These are phyloP conservation scores for Vesta saturnalis DNA, from an alignment of 2,888 invertebrate species.

Conservation along the genomic window DNA sequence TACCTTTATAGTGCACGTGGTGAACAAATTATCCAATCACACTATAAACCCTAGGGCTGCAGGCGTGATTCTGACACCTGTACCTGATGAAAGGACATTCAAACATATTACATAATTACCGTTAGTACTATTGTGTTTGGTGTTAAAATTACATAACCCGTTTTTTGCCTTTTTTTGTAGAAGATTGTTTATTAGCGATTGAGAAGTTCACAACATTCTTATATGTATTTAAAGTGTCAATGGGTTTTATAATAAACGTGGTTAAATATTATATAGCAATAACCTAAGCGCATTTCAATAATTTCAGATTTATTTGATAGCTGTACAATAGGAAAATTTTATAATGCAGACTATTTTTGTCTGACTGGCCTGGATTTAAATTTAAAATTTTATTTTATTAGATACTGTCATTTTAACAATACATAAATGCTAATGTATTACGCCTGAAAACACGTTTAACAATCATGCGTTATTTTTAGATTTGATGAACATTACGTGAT, in stretches of 20 bases:
- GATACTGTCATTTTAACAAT: too few relatives aligned
- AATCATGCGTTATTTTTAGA: too few relatives aligned
- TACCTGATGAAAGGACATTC: slow-evolving; percentile 34
- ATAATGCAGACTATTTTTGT: too few relatives aligned
- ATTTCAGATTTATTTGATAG: background rate
- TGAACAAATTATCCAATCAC: slow-evolving; percentile 43
- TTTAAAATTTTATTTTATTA: too few relatives aligned
- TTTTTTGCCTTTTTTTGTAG: background rate
- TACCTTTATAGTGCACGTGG: slow-evolving; percentile 46
- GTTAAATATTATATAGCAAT: too few relatives aligned
- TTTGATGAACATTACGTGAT: too few relatives aligned
- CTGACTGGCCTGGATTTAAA: too few relatives aligned
- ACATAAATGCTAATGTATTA: too few relatives aligned
- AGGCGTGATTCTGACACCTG: slow-evolving; percentile 47
- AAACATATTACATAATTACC: slow-evolving; percentile 28
- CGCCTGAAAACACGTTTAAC: too few relatives aligned
- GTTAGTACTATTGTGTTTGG: slow-evolving; percentile 13
- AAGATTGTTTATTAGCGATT: slow-evolving; percentile 1
- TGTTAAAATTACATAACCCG: slow-evolving; percentile 6
- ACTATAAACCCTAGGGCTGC: slow-evolving; percentile 46
- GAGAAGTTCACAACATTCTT: background rate
- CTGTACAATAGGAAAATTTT: background rate
- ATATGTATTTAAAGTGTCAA: too few relatives aligned
- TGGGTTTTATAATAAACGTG: too few relatives aligned
- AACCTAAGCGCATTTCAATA: too few relatives aligned